A percentile compares a stretch with the other conserved stretches of the same genome.
phyloP scores from a whole-genome alignment of 2,113 vertebrate genomes.

The Cebus imitator region DNA sequence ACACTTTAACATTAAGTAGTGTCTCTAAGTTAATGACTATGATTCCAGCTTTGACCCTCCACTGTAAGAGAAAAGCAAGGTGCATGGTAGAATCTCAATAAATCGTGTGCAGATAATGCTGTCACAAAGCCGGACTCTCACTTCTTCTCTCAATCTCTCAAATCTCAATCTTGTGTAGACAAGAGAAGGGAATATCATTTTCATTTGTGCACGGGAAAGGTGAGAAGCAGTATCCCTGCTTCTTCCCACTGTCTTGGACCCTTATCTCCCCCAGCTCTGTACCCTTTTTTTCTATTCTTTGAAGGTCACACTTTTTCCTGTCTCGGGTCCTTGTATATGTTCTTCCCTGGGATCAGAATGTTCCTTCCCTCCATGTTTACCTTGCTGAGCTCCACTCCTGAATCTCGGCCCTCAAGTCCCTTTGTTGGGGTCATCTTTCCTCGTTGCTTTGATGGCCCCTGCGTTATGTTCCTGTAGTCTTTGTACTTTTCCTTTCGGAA shows the following conservation, averaged over 20 bases:
- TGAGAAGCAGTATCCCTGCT: not conserved
- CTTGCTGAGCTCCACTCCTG: not conserved
- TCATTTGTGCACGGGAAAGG: not conserved
- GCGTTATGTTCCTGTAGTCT: not conserved
- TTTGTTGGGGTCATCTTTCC: not conserved
- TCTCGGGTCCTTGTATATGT: not conserved
- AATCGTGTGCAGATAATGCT: rapidly evolving
- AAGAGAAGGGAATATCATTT: not conserved
- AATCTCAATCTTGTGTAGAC: too few species aligned
- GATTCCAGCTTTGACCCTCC: not conserved
- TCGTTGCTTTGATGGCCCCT: not conserved
- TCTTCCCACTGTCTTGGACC: not conserved
- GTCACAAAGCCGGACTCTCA: not conserved
- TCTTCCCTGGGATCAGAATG: not conserved
- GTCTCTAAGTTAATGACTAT: not conserved
- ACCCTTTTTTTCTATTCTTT: not conserved
- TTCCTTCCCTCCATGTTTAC: not conserved
- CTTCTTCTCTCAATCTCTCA: not conserved
- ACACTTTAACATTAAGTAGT: rapidly evolving
- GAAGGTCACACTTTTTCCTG: not conserved
- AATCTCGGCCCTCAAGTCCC: not conserved
- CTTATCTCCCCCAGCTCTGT: rapidly evolving
- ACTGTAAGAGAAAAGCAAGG: not conserved
- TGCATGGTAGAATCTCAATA: rapidly evolving
- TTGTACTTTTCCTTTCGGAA: not conserved